Evolutionary conservation across 1,140 invertebrate genomes (phyloP).

Genomic region (Choristoneura fumiferana): DNA sequence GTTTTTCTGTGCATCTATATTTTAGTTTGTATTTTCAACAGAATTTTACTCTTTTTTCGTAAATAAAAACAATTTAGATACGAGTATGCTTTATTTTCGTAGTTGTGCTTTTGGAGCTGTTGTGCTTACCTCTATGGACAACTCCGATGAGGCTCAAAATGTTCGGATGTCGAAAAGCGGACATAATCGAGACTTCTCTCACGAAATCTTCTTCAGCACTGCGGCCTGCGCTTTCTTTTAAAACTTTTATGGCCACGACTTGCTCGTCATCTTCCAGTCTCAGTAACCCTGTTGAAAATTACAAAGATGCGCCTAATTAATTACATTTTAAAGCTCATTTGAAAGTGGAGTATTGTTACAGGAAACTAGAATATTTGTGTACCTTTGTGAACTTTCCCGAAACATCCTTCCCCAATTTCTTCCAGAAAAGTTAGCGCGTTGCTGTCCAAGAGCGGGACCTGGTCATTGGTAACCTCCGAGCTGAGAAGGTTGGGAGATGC

Average conservation of each 20-base stretch:
- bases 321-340: too few species aligned
- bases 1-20: too few species aligned
- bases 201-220: conserved; percentile 92
- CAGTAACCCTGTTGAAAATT: conserved; percentile 79
- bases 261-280: conserved; percentile 66
- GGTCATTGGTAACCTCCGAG: conserved; percentile 58
- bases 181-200: conserved; percentile 94
- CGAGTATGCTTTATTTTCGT: too few species aligned
- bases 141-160: conserved; percentile 92
- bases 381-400: conserved; percentile 96
- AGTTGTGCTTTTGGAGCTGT: neutral
- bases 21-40: too few species aligned
- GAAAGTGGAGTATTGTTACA: too few species aligned
- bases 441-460: conserved; percentile 81
- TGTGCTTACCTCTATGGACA: conserved; percentile 83
- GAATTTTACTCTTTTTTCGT: too few species aligned
- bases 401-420: conserved; percentile 94
- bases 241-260: conserved; percentile 90
- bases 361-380: too few species aligned
- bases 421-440: conserved; percentile 84
- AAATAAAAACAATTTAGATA: too few species aligned
- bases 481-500: conserved; percentile 26
- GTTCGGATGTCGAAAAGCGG: conserved; percentile 91
- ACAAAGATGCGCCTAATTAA: conserved; percentile 3
- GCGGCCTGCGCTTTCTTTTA: conserved; percentile 89